Conservation (phyloP, 2,113 vertebrate genomes). For the Apeltes quadracus region DNA sequence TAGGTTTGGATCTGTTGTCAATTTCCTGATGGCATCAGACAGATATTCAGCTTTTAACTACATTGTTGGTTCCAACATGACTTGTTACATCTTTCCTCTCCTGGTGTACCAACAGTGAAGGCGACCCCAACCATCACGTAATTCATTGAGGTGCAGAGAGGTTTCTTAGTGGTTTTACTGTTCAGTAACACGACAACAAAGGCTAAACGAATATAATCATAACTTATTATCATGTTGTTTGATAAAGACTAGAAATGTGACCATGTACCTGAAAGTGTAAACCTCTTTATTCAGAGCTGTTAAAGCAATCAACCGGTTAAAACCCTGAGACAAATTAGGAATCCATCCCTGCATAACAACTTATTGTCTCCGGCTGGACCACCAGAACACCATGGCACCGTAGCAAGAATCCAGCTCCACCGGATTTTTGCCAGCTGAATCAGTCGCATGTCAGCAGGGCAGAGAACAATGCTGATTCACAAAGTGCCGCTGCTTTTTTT, state of each 20-base stretch:
- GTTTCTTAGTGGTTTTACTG: background rate
- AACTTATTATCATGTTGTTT: background rate
- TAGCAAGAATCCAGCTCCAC: background rate
- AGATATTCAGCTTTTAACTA: background rate
- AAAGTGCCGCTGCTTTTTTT: background rate
- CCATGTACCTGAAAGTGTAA: background rate
- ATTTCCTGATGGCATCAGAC: background rate
- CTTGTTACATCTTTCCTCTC: background rate
- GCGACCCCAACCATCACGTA: background rate
- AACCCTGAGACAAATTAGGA: background rate
- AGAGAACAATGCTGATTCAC: background rate
- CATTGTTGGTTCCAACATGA: background rate
- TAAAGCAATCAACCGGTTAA: background rate
- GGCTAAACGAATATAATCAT: background rate
- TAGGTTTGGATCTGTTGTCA: background rate
- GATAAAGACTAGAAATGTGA: background rate
- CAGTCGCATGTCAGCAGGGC: background rate
- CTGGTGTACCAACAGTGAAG: background rate
- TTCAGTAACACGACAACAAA: background rate
- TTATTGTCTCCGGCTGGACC: background rate
- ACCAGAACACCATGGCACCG: background rate
- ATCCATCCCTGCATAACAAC: background rate
- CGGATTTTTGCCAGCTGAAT: background rate
- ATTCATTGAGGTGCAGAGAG: background rate
- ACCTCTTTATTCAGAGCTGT: background rate